Conservation (phyloP, 2,113 vertebrate species). For the Rhinopomastus cyanomelas region DNA sequence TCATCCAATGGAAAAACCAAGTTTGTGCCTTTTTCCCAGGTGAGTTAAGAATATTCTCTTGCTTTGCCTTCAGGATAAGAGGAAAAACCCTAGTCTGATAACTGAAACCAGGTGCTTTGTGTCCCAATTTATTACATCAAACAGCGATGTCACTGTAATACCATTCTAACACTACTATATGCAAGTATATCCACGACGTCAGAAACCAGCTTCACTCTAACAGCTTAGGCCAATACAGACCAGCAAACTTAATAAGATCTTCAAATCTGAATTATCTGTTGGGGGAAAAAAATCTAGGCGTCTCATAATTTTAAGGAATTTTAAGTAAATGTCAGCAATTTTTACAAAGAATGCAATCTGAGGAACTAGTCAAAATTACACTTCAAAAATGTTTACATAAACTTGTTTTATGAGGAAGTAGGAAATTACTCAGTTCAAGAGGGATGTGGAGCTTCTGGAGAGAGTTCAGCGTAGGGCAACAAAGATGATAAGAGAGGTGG, state of each 20-base stretch:
- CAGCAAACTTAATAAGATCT: background rate
- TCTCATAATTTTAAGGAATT: background rate
- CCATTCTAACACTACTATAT: background rate
- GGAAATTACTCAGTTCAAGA: too few relatives aligned
- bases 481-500: too few relatives aligned
- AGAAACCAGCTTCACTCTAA: background rate
- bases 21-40: background rate
- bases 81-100: background rate
- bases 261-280: background rate
- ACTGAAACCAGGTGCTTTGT: background rate
- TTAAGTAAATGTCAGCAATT: background rate
- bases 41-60: background rate
- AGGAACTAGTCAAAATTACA: background rate
- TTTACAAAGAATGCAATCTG: background rate
- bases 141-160: background rate
- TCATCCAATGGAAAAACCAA: background rate
- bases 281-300: background rate
- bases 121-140: background rate
- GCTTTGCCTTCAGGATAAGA: background rate
- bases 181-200: background rate
- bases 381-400: background rate
- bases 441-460: too few relatives aligned
- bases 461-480: too few relatives aligned
- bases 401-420: background rate
- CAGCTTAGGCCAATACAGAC: background rate